Conservation (phyloP, 1,140 invertebrate genomes). For the Condylostylus longicornis region DNA sequence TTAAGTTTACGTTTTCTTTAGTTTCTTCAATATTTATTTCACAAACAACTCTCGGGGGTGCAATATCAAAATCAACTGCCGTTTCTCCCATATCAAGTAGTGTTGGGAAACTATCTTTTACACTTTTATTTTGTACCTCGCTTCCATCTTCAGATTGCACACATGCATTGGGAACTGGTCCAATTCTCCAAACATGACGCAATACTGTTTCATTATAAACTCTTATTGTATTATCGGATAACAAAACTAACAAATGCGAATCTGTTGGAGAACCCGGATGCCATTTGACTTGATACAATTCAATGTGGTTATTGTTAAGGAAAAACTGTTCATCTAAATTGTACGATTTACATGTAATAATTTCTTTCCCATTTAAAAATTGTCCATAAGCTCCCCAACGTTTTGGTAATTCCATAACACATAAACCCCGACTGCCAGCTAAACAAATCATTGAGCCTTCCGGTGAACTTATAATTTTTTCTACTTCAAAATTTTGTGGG, state of each 20-base stretch:
- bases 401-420: constrained; percentile 30
- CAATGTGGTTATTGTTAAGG: constrained; percentile 38
- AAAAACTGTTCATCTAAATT: constrained; percentile 46
- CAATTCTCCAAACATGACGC: constrained; percentile 28
- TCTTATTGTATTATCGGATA: constrained; percentile 63
- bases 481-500: constrained; percentile 24
- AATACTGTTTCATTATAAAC: constrained; percentile 34
- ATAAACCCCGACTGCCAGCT: constrained; percentile 25
- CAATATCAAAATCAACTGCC: constrained; percentile 73
- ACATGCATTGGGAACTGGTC: constrained; percentile 12
- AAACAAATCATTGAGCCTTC: constrained; percentile 27
- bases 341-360: constrained; percentile 34
- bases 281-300: constrained; percentile 56
- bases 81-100: constrained; percentile 58
- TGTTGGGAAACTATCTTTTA: constrained; percentile 7
- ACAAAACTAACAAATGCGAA: constrained; percentile 59
- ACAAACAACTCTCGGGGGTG: constrained; percentile 35
- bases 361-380: constrained; percentile 24
- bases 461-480: constrained; percentile 27
- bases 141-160: constrained; percentile 1
- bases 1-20: constrained; percentile 5
- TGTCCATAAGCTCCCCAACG: constrained; percentile 28
- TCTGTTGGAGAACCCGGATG: constrained; percentile 65
- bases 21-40: not conserved
- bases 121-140: constrained; percentile 7